Base-by-base conservation (phyloP, 2,888 invertebrate species). In the Caradrina clavipalpis region DNA sequence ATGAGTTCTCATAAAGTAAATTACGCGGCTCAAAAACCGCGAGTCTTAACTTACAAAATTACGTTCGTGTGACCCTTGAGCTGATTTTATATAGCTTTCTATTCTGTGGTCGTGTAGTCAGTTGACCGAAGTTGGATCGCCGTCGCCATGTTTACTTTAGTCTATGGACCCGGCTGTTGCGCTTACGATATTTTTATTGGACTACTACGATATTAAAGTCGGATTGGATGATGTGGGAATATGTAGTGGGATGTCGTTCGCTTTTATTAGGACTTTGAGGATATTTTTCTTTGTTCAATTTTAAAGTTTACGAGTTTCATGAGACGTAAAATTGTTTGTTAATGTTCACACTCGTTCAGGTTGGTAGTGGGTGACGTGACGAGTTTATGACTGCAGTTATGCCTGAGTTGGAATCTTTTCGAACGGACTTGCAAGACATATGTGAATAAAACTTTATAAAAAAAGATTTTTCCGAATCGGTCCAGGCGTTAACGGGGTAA, bases 151-250 rank as follows among this genome's bases (percentile, higher is more conserved):
- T 83, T 80, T 68, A 73, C 68, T 73, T 15, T 73, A 69, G 19
- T 87, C 85, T 85, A 86, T 84, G 73, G 64, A 62, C 61, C 83
- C 70, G 62, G 78, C 85, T 84, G 83, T 83, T 82, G 74, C 69
- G 59, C 70, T 80, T 58, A 75, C 22, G 72, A 78, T 68, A 73
- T 82, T 78, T 82, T 78, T 82, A 75, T 75, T 82, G 42, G 63
- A 71, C 49, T 58, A 59, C 62, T 60, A 45, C 49, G 47, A 21
- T 55, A 74, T 74, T 70, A 82, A 82, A 77, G 55, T 77, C 68
- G 19, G 47, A 79, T 76, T 63, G 69, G 47, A 82, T 79, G 73
- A 76, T 69, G 77, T 82, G 67, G 60, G 77, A 70, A 69, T 55
- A 57, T 73, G 22, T 53, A 50, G 51, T 42, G 21, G 19, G 55